Percentiles rank a stretch among this genome's conserved stretches.
Evolutionary conservation across 2,113 vertebrate genomes (phyloP).

Genomic region (Cryptoleucopteryx plumbea): DNA sequence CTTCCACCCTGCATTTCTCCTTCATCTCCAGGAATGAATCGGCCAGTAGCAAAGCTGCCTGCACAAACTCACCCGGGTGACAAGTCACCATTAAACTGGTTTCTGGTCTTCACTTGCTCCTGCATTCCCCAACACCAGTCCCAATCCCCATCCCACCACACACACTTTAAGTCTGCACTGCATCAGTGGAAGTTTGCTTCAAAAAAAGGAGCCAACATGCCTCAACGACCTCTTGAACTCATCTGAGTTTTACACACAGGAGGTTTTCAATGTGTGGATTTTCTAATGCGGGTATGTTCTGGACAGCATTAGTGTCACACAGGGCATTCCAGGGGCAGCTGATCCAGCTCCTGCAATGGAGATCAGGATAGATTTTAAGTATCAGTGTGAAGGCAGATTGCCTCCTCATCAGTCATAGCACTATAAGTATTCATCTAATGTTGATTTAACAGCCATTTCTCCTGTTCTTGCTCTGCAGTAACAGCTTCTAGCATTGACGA

Average conservation of each 20-base stretch:
- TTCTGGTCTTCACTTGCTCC: neutral
- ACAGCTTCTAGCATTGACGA: neutral
- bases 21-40: neutral
- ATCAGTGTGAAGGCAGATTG: neutral
- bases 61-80: neutral
- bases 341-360: neutral
- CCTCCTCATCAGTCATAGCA: neutral
- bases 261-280: neutral
- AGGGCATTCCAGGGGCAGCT: neutral
- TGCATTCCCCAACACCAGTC: neutral
- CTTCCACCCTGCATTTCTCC: neutral
- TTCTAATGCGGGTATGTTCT: neutral
- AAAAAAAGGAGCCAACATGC: neutral
- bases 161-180: neutral
- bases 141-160: neutral
- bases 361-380: neutral
- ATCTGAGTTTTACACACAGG: neutral
- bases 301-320: neutral
- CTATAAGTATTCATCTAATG: neutral
- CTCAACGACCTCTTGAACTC: neutral
- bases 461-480: neutral
- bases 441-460: neutral
- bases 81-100: neutral
- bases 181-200: neutral
- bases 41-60: neutral